Conservation (phyloP, 2,888 invertebrate species). For the Mesodorylaimus sp. region DNA sequence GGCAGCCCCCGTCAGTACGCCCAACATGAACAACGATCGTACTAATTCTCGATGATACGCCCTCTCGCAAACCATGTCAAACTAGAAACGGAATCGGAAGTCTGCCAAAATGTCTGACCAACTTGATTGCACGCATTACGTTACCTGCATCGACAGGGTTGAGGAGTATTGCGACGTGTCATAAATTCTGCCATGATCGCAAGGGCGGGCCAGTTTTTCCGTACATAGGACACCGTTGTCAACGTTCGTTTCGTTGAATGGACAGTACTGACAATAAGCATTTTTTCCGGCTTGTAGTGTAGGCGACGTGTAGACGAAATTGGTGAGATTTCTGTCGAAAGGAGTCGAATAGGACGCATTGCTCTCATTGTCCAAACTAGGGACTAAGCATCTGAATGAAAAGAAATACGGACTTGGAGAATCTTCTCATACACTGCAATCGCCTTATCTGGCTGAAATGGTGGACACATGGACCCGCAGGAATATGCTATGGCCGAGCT, state of each 20-base stretch:
- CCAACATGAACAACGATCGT: constrained; percentile 2
- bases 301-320: not conserved
- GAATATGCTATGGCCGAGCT: too few species aligned
- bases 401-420: too few species aligned
- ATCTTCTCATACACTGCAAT: too few species aligned
- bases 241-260: not conserved
- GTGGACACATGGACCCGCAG: too few species aligned
- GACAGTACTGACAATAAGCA: not conserved
- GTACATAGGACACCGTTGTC: not conserved
- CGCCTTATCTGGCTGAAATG: too few species aligned
- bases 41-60: constrained; percentile 5
- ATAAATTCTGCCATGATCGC: not conserved
- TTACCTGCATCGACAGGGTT: not conserved
- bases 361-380: not conserved
- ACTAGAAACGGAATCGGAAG: not conserved
- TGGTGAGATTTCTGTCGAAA: not conserved
- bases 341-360: not conserved
- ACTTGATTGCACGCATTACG: not conserved
- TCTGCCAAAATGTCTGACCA: not conserved
- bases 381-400: too few species aligned
- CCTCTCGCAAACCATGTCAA: constrained; percentile 7
- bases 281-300: not conserved
- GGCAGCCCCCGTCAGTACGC: constrained; percentile 5
- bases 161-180: not conserved
- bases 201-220: not conserved